A percentile compares a stretch with the other conserved stretches of the same genome.
phyloP scores from a whole-genome alignment of 37 sponge, comb jelly and placozoan genomes.

The Halisarca cf. caerulea region DNA sequence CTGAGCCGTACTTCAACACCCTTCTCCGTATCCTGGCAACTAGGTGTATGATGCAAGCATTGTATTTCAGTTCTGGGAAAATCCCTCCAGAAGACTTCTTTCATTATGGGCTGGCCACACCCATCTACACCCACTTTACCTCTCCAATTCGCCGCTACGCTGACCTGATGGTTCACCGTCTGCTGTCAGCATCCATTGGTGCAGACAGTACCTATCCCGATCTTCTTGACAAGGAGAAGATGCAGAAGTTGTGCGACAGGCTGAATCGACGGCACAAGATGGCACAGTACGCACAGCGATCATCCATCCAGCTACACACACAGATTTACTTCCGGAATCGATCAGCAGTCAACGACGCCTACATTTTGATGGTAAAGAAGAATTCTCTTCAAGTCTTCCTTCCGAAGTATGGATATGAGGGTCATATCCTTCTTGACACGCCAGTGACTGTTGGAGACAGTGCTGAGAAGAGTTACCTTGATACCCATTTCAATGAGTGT shows the following conservation, averaged over 20 bases:
- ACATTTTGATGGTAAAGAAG: conserved; percentile 73
- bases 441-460: not conserved
- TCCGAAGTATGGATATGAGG: conserved; percentile 90
- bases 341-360: conserved; percentile 72
- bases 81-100: conserved; percentile 77
- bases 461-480: not conserved
- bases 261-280: conserved; percentile 93
- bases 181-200: conserved; percentile 82
- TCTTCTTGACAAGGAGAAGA: conserved; percentile 81
- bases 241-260: conserved; percentile 74
- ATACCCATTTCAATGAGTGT: conserved; percentile 32
- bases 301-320: conserved; percentile 89
- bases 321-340: conserved; percentile 86
- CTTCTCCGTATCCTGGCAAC: conserved; percentile 92
- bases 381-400: conserved; percentile 94
- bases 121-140: conserved; percentile 98
- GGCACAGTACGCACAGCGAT: conserved; percentile 89
- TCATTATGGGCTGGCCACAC: conserved; percentile 95
- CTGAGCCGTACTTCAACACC: conserved; percentile 91
- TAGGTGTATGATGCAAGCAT: conserved; percentile 98
- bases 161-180: conserved; percentile 93
- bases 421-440: conserved; percentile 68
- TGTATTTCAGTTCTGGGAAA: conserved; percentile 96
- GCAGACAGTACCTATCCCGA: conserved; percentile 87
- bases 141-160: conserved; percentile 98